A percentile compares a stretch with the other conserved stretches of the same genome.
Conservation (phyloP, 1,140 invertebrate species). For the Drosophila pectinifera region DNA sequence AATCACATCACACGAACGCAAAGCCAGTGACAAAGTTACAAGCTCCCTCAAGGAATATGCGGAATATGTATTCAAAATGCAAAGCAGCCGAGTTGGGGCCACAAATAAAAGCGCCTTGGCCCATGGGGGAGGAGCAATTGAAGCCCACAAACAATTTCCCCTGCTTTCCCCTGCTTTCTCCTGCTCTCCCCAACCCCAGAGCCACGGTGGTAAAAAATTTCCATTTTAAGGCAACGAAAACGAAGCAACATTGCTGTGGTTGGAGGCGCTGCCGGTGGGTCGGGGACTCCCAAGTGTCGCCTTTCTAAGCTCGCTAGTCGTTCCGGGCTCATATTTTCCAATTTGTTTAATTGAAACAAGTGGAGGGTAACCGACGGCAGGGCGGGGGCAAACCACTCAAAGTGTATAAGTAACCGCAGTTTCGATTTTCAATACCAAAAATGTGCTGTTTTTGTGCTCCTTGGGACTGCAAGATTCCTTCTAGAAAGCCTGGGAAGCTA, state of each 20-base stretch:
- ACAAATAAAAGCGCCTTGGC: slow-evolving; percentile 70
- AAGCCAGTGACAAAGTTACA: slow-evolving; percentile 54
- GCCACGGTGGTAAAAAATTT: slow-evolving; percentile 58
- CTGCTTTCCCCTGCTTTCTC: background rate
- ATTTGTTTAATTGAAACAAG: slow-evolving; percentile 82
- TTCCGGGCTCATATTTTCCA: slow-evolving; percentile 74
- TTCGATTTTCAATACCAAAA: slow-evolving; percentile 73
- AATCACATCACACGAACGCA: slow-evolving; percentile 60
- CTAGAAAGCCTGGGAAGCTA: background rate
- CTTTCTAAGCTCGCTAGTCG: slow-evolving; percentile 56
- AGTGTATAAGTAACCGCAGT: slow-evolving; percentile 56
- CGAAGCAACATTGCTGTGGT: slow-evolving; percentile 7
- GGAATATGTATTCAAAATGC: slow-evolving; percentile 69
- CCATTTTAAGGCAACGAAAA: slow-evolving; percentile 47
- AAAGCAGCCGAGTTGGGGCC: slow-evolving; percentile 57
- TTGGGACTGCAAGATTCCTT: slow-evolving; percentile 24
- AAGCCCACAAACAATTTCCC: slow-evolving; percentile 45
- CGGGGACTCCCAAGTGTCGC: slow-evolving; percentile 30
- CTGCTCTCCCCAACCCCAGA: slow-evolving; percentile 3
- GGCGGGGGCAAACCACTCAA: slow-evolving; percentile 23
- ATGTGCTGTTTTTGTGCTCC: slow-evolving; percentile 45
- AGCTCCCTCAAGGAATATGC: slow-evolving; percentile 38
- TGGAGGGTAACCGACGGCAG: slow-evolving; percentile 40
- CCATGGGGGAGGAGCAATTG: slow-evolving; percentile 48
- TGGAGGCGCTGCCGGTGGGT: no score